Conservation (phyloP, 2,797 vertebrate species). For the Oceanodroma leucorhoa region DNA sequence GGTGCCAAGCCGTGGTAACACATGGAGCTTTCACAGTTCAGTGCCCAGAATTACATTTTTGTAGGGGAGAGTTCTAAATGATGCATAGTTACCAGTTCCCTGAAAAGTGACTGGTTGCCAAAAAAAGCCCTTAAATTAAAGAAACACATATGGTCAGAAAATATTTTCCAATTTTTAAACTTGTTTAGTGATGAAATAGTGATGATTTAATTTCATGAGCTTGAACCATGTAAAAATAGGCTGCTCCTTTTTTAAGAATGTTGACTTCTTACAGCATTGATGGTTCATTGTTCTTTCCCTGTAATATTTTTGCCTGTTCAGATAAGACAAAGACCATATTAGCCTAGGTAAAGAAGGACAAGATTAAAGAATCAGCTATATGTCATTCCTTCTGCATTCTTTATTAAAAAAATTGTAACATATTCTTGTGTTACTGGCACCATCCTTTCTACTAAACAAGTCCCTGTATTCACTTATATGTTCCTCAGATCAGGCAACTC, state of each 20-base stretch:
- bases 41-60: neutral
- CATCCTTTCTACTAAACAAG: neutral
- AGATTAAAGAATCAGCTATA: neutral
- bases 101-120: neutral
- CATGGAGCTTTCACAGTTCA: conserved; percentile 5
- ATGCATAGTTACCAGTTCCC: neutral
- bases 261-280: neutral
- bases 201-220: neutral
- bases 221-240: neutral
- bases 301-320: neutral
- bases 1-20: conserved; percentile 17
- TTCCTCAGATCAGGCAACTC: neutral
- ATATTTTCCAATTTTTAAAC: neutral
- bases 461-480: neutral
- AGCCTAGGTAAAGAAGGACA: neutral
- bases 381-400: neutral
- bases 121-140: neutral
- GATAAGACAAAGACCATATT: neutral
- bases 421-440: neutral
- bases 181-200: neutral
- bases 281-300: neutral
- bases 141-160: neutral
- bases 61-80: neutral
- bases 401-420: neutral
- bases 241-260: neutral